phyloP scores from a whole-genome alignment of 2,113 vertebrate genomes.

The Apeltes quadracus region DNA sequence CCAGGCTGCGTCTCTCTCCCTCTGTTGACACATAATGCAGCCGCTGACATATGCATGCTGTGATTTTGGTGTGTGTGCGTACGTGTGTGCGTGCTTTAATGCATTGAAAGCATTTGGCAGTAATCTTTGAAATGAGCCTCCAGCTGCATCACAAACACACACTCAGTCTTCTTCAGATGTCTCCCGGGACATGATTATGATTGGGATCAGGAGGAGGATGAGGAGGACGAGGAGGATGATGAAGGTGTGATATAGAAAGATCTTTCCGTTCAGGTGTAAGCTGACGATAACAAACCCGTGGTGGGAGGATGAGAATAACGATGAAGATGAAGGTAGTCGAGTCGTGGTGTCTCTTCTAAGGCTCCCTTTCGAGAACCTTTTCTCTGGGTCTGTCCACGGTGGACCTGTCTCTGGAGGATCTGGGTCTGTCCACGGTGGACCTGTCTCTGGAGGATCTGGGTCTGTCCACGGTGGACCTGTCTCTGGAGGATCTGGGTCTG shows the following conservation, averaged over 20 bases:
- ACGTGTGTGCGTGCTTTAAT: constrained; percentile 15
- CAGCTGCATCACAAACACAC: constrained; percentile 55
- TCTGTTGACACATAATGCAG: constrained; percentile 65
- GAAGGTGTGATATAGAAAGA: constrained; percentile 23
- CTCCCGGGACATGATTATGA: constrained; percentile 31
- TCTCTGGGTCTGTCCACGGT: no score
- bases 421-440: no score
- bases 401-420: no score
- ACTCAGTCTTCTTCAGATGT: constrained; percentile 27
- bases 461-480: no score
- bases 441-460: no score
- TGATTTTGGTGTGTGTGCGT: constrained; percentile 26
- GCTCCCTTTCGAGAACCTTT: no score
- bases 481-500: no score
- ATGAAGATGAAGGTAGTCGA: not conserved
- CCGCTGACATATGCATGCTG: constrained; percentile 59
- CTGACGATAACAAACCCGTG: not conserved
- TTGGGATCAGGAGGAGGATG: constrained; percentile 10
- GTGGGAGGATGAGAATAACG: not conserved
- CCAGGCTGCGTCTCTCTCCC: constrained; percentile 43
- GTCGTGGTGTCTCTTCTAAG: not conserved
- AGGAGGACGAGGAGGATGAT: not conserved
- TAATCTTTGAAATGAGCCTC: constrained; percentile 65
- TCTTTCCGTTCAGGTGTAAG: not conserved
- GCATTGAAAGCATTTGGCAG: constrained; percentile 57